Percentiles rank a stretch among this genome's conserved stretches.
phyloP scores from a whole-genome alignment of 2,888 invertebrate genomes.

The Embidobia sp. region DNA sequence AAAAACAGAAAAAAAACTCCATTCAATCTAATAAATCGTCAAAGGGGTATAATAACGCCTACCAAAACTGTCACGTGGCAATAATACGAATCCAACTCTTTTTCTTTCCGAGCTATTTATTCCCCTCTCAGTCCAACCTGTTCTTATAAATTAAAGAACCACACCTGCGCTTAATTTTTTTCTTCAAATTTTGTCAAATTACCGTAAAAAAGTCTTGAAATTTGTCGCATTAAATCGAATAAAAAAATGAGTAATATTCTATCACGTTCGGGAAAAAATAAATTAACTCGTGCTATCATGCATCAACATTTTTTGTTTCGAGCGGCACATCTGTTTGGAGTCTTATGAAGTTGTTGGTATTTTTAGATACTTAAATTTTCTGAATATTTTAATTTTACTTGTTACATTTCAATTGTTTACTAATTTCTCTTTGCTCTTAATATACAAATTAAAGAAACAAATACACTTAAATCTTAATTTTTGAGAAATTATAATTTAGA shows the following conservation, averaged over 20 bases:
- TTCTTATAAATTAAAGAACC: constrained; percentile 15
- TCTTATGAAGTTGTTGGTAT: background rate
- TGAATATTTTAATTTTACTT: too few relatives aligned
- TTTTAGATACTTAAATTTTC: too few relatives aligned
- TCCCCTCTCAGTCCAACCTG: constrained; percentile 15
- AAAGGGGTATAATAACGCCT: constrained; percentile 25
- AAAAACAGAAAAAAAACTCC: constrained; percentile 17
- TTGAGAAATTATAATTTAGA: too few relatives aligned
- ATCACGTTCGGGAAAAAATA: constrained; percentile 21
- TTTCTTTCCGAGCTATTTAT: constrained; percentile 2
- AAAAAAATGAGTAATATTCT: too few relatives aligned
- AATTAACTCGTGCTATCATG: constrained; percentile 1
- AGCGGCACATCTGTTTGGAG: constrained; percentile 11
- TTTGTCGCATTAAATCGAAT: too few relatives aligned
- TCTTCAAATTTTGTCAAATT: background rate
- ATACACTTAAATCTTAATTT: too few relatives aligned
- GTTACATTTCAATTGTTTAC: too few relatives aligned
- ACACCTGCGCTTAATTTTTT: constrained; percentile 10
- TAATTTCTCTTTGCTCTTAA: too few relatives aligned
- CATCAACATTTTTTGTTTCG: constrained; percentile 11
- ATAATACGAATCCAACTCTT: constrained; percentile 20
- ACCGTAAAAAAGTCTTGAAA: background rate
- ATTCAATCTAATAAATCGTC: constrained; percentile 23
- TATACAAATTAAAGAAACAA: too few relatives aligned
- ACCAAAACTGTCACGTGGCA: constrained; percentile 31